Conservation (phyloP, 2,888 invertebrate species). For the Ennomos erosarius region DNA sequence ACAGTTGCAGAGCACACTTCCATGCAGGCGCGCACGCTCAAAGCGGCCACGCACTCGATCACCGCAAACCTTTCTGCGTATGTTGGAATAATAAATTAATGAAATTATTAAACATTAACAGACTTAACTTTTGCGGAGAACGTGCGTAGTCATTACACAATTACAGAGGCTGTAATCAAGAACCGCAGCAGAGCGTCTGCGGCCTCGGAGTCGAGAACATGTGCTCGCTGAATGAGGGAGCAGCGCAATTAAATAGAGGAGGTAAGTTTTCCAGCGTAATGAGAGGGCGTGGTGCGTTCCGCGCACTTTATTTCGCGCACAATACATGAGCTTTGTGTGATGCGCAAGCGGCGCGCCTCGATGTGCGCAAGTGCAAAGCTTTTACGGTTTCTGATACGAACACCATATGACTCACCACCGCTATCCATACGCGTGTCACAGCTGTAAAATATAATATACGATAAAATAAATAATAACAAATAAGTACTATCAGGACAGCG, state of each 20-base stretch:
- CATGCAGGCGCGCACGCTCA: background rate
- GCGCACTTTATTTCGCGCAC: slow-evolving; percentile 42
- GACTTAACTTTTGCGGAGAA: slow-evolving; percentile 55
- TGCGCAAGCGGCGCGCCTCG: slow-evolving; percentile 36
- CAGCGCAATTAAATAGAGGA: slow-evolving; percentile 65
- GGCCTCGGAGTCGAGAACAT: slow-evolving; percentile 69
- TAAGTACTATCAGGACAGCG: too few relatives aligned
- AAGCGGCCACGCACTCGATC: background rate
- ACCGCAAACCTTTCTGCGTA: slow-evolving; percentile 11
- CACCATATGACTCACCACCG: slow-evolving; percentile 69
- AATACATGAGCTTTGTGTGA: slow-evolving; percentile 53
- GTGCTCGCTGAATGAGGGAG: slow-evolving; percentile 70
- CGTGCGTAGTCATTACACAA: slow-evolving; percentile 63
- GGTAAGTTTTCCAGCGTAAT: slow-evolving; percentile 60
- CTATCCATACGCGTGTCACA: slow-evolving; percentile 47
- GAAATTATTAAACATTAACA: slow-evolving; percentile 45
- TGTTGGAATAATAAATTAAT: slow-evolving; percentile 26
- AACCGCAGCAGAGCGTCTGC: slow-evolving; percentile 73
- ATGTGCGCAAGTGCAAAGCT: slow-evolving; percentile 58
- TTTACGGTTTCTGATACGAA: slow-evolving; percentile 78
- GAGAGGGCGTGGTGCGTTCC: slow-evolving; percentile 56
- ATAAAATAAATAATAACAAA: too few relatives aligned
- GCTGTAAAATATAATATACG: too few relatives aligned
- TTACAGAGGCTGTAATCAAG: slow-evolving; percentile 67
- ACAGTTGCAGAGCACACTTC: background rate